Percentiles rank a stretch among this genome's conserved stretches.
These are phyloP conservation scores for Eulemur rufifrons DNA, from an alignment of 2,113 vertebrate species.

Conservation along the genomic window DNA sequence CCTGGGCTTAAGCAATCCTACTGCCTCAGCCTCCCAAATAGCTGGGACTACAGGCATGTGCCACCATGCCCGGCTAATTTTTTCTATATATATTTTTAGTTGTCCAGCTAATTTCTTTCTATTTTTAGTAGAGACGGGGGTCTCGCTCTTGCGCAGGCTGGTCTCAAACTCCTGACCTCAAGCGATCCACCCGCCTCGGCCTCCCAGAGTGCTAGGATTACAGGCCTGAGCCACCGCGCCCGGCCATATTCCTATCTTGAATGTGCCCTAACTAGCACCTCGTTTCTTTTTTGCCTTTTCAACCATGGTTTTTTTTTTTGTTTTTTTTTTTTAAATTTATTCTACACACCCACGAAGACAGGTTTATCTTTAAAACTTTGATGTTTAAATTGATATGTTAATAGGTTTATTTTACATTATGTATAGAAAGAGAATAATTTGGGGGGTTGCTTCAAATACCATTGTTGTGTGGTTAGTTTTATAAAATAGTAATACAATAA, in stretches of 20 bases:
- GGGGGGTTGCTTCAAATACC: not conserved
- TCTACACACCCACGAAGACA: not conserved
- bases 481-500: not conserved
- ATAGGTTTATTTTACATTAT: not conserved
- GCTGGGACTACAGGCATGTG: too few species aligned
- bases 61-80: too few species aligned
- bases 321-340: not conserved
- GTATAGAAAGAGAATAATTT: not conserved
- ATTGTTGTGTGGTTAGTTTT: not conserved
- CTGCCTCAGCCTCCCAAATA: too few species aligned
- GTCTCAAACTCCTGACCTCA: too few species aligned
- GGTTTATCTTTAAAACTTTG: not conserved
- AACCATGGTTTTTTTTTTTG: not conserved
- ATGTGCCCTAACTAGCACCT: not conserved
- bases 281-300: not conserved
- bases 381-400: not conserved
- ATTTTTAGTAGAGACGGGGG: too few species aligned
- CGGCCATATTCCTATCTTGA: not conserved
- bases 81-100: too few species aligned
- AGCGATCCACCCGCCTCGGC: too few species aligned
- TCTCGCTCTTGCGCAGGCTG: too few species aligned
- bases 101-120: too few species aligned
- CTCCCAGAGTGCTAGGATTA: too few species aligned
- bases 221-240: too few species aligned
- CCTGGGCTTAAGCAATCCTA: too few species aligned